phyloP scores from a whole-genome alignment of 2,797 vertebrate species.

The Petrocephalus sullivani region DNA sequence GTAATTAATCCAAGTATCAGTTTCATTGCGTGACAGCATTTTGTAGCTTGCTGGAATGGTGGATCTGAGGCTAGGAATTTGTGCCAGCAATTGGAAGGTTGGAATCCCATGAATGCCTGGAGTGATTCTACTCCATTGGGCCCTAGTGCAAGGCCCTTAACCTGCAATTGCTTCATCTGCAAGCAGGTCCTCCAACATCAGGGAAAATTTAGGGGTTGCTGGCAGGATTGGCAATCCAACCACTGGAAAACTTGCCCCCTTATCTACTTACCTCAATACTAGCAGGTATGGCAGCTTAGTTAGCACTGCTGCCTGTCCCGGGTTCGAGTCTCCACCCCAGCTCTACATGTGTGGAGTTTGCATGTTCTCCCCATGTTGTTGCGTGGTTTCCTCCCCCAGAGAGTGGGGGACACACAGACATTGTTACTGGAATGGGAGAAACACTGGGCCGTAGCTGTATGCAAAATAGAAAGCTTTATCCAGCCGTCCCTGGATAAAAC shows the following conservation, averaged over 20 bases:
- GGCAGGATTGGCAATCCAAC: too few species aligned
- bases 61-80: too few species aligned
- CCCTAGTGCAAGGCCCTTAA: too few species aligned
- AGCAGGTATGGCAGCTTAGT: too few species aligned
- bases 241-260: too few species aligned
- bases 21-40: neutral
- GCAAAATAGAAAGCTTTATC: neutral
- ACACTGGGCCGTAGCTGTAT: neutral
- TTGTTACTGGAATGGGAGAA: neutral
- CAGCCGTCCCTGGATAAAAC: neutral
- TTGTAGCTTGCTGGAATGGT: neutral
- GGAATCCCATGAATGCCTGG: too few species aligned
- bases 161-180: too few species aligned
- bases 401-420: neutral
- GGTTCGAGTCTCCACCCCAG: neutral
- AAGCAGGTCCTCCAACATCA: too few species aligned
- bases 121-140: too few species aligned
- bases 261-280: too few species aligned
- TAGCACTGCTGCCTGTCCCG: neutral
- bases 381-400: neutral
- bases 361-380: neutral
- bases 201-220: too few species aligned
- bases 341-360: neutral
- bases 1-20: neutral
- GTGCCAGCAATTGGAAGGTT: too few species aligned